Percentiles rank a stretch among this genome's conserved stretches.
phyloP scores from a whole-genome alignment of 2,888 invertebrate genomes.

The Agrochola circellaris region DNA sequence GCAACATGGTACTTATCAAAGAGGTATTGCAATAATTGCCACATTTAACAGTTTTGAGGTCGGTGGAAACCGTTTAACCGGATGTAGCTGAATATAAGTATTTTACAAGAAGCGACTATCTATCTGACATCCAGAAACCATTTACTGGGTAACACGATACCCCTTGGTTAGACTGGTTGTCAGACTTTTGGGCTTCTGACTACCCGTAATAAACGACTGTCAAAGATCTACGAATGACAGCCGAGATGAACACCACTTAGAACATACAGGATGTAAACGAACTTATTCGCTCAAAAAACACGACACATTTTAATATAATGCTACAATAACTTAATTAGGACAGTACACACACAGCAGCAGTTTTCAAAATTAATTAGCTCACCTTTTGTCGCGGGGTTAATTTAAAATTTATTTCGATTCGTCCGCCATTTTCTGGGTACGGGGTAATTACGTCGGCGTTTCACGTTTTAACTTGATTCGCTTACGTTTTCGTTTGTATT shows the following conservation, averaged over 20 bases:
- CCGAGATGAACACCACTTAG: not conserved
- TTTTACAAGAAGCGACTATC: too few species aligned
- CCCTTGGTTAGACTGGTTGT: too few species aligned
- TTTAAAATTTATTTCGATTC: conserved; percentile 78
- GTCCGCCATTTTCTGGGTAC: conserved; percentile 67
- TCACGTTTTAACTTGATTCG: conserved; percentile 65
- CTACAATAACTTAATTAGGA: conserved; percentile 65
- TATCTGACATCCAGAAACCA: too few species aligned
- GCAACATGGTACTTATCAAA: not conserved
- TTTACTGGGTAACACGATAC: too few species aligned
- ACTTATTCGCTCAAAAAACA: conserved; percentile 13
- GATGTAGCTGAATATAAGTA: too few species aligned
- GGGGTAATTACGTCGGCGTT: conserved; percentile 65
- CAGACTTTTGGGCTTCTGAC: too few species aligned
- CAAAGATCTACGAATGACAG: too few species aligned
- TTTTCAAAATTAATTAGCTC: conserved; percentile 77
- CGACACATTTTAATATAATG: conserved; percentile 41
- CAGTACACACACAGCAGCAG: conserved; percentile 70
- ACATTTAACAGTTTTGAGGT: not conserved
- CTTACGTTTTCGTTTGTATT: conserved; percentile 67
- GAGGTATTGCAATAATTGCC: not conserved
- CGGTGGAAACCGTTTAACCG: too few species aligned
- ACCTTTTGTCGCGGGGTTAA: conserved; percentile 74
- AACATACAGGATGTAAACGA: not conserved
- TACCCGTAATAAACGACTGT: too few species aligned